Conservation (phyloP, 2,888 invertebrate species). For the Mesochorus sp. region DNA sequence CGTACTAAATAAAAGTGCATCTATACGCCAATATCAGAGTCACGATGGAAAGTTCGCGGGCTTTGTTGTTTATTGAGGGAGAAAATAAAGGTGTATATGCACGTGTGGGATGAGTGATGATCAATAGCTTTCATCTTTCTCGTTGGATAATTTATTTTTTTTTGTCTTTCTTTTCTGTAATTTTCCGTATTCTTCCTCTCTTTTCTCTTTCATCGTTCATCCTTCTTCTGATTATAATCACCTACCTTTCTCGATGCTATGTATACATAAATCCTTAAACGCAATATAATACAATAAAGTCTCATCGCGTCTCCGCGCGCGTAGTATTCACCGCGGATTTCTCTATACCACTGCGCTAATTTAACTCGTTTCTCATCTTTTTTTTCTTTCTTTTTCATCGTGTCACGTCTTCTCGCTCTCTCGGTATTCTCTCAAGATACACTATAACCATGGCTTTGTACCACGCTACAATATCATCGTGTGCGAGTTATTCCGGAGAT, state of each 20-base stretch:
- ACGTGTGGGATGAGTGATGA: constrained; percentile 36
- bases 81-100: constrained; percentile 8
- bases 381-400: not conserved
- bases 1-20: constrained; percentile 10
- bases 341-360: constrained; percentile 5
- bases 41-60: constrained; percentile 55
- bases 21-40: constrained; percentile 19
- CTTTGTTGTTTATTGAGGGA: constrained; percentile 22
- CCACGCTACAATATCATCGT: constrained; percentile 11
- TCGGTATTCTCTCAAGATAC: not conserved
- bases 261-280: constrained; percentile 11
- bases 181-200: not conserved
- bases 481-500: constrained; percentile 15
- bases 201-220: constrained; percentile 2
- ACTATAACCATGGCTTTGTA: no score
- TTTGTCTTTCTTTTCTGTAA: not conserved
- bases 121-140: constrained; percentile 51
- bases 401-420: not conserved
- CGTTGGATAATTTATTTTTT: not conserved
- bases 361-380: constrained; percentile 1
- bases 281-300: constrained; percentile 34
- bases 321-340: not conserved
- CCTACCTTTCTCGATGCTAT: constrained; percentile 15
- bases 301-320: not conserved
- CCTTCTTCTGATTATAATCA: constrained; percentile 11